Conservation (phyloP, 2,888 invertebrate genomes). For the Scrobipalpa costella region DNA sequence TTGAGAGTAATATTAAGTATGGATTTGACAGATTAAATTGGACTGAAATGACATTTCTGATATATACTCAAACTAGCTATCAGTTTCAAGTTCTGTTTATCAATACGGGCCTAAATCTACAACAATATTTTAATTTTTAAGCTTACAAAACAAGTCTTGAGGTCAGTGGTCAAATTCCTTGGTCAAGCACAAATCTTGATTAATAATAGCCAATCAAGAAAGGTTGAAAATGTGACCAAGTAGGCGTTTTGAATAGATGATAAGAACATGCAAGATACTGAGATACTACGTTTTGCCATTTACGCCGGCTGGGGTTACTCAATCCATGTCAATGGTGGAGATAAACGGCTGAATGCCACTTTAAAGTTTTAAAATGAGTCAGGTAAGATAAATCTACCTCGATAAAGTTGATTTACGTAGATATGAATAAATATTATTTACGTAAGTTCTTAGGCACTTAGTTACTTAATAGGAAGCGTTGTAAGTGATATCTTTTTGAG, state of each 20-base stretch:
- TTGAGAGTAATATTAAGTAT: no score
- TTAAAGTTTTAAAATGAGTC: constrained; percentile 20
- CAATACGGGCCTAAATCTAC: no score
- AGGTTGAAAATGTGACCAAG: not conserved
- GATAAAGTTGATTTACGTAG: constrained; percentile 14
- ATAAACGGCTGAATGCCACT: constrained; percentile 17
- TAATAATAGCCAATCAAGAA: not conserved
- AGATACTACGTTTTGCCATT: constrained; percentile 16
- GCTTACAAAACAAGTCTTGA: not conserved
- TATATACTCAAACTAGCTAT: no score
- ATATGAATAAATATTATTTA: not conserved
- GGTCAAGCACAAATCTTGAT: not conserved
- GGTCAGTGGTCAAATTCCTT: constrained; percentile 3
- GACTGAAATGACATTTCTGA: no score
- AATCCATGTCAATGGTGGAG: constrained; percentile 17
- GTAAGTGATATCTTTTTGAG: not conserved
- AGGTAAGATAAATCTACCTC: constrained; percentile 10
- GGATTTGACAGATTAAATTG: no score
- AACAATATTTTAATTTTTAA: no score
- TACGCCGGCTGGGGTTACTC: constrained; percentile 9
- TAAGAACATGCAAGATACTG: constrained; percentile 6
- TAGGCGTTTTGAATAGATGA: not conserved
- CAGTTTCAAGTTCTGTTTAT: no score
- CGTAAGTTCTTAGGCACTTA: not conserved
- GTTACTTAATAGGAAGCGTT: not conserved